Conservation (phyloP, 2,888 invertebrate species). For the Pyrrhosoma nymphula region DNA sequence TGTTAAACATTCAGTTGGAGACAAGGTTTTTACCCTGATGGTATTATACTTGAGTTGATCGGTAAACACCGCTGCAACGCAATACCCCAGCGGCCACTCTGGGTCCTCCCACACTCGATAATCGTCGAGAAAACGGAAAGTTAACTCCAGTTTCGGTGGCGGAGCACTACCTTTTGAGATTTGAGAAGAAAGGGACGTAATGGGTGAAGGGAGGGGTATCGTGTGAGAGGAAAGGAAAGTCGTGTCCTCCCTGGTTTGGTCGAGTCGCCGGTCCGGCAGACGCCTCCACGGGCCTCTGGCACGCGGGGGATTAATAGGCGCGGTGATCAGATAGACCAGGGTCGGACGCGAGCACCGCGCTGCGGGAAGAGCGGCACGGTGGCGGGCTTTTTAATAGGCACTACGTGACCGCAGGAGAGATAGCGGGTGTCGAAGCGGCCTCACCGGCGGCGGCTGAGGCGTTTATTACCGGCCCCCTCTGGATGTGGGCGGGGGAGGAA, state of each 20-base stretch:
- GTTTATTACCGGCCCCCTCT: neutral
- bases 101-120: no score
- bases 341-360: neutral
- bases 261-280: neutral
- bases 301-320: neutral
- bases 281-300: neutral
- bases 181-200: neutral
- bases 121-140: no score
- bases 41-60: no score
- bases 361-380: neutral
- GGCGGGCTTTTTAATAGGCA: slow-evolving; percentile 15
- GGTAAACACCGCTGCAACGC: no score
- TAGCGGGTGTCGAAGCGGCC: slow-evolving; percentile 11
- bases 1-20: no score
- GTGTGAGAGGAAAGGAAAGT: neutral
- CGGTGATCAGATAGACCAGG: neutral
- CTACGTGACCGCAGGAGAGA: neutral
- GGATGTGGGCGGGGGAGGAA: neutral
- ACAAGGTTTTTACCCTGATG: no score
- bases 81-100: no score
- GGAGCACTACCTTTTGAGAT: no score
- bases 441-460: neutral
- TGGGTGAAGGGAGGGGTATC: neutral
- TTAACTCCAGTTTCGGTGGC: no score
- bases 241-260: neutral